Evolutionary conservation across 2,113 vertebrate genomes (phyloP).

Genomic region (Falcunculus frontatus): DNA sequence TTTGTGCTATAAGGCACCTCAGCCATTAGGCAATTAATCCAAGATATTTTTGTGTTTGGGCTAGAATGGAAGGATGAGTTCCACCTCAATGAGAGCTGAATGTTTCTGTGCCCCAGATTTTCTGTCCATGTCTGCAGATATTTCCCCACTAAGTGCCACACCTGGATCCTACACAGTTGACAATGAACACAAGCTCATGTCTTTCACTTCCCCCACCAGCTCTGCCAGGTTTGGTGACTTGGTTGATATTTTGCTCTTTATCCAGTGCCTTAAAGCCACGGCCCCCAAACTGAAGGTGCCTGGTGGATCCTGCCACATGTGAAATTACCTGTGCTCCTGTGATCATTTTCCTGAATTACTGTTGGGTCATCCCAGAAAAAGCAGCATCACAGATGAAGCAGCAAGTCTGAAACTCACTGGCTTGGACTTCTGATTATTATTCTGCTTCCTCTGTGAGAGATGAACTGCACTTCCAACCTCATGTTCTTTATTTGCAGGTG

Average conservation of each 20-base stretch:
- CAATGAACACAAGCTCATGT: neutral
- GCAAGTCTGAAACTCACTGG: neutral
- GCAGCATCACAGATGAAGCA: neutral
- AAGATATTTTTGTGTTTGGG: neutral
- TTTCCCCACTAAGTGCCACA: neutral
- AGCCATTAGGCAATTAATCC: neutral
- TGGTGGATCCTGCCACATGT: neutral
- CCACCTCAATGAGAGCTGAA: neutral
- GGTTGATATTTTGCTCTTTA: neutral
- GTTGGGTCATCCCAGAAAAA: neutral
- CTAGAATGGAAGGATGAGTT: neutral
- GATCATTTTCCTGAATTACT: neutral
- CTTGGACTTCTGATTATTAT: neutral
- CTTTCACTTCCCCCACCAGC: neutral
- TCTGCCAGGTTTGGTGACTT: neutral
- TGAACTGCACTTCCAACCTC: neutral
- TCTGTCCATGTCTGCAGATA: rapidly evolving
- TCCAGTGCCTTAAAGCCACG: neutral
- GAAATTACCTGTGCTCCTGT: neutral
- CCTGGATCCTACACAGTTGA: neutral
- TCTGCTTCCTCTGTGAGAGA: neutral
- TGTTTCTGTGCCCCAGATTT: neutral
- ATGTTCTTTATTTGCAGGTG: slow-evolving; percentile 27
- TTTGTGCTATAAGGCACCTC: neutral
- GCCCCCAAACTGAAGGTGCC: neutral